Percentiles rank a stretch among this genome's conserved stretches.
Evolutionary conservation across 2,797 vertebrate species (phyloP).

Genomic region (Aphelocoma californica): DNA sequence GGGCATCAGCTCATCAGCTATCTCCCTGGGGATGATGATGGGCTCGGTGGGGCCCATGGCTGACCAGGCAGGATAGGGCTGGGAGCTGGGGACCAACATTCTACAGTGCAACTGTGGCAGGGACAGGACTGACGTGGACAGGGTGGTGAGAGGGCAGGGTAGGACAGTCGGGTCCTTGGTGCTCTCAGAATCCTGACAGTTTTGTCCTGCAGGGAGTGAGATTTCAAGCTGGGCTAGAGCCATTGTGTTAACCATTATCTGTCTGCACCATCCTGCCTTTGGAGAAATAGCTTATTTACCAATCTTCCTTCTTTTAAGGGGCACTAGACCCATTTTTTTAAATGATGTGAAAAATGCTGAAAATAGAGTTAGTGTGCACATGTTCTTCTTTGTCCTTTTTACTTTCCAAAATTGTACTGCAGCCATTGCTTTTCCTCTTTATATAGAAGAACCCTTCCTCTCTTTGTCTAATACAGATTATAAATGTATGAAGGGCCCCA

Average conservation of each 20-base stretch:
- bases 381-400: not conserved
- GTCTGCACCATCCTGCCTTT: not conserved
- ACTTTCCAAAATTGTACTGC: not conserved
- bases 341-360: not conserved
- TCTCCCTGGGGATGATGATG: no score
- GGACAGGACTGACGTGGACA: not conserved
- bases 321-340: rapidly evolving
- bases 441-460: not conserved
- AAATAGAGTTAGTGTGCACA: rapidly evolving
- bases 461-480: not conserved
- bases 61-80: rapidly evolving
- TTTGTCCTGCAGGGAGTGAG: not conserved
- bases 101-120: not conserved
- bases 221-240: not conserved
- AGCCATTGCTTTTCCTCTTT: not conserved
- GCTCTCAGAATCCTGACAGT: not conserved
- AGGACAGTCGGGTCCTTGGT: not conserved
- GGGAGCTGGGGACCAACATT: not conserved
- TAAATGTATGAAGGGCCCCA: not conserved
- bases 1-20: rapidly evolving
- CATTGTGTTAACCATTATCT: not conserved
- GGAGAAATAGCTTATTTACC: not conserved
- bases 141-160: not conserved
- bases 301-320: not conserved
- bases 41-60: rapidly evolving